These are phyloP conservation scores for Macroteleia sp. DNA, from an alignment of 2,888 invertebrate species.

Conservation along the genomic window DNA sequence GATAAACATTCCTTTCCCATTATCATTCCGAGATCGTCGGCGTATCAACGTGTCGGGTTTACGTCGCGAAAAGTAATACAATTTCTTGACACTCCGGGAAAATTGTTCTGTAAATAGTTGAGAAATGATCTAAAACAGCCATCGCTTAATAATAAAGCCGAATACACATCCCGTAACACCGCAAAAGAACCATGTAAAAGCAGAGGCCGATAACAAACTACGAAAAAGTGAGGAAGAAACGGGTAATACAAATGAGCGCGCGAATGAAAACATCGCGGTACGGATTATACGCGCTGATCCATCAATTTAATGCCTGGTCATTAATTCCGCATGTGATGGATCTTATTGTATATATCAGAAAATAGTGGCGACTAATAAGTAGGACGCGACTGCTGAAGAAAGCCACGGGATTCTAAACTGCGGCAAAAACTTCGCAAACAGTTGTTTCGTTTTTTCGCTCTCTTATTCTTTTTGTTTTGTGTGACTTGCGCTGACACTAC, in stretches of 20 bases:
- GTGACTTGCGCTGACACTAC: too few species aligned
- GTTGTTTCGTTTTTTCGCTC: too few species aligned
- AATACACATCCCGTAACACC: conserved; percentile 28
- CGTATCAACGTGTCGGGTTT: not conserved
- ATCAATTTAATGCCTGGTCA: conserved; percentile 55
- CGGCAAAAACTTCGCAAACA: too few species aligned
- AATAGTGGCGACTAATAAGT: conserved; percentile 42
- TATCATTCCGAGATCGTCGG: not conserved
- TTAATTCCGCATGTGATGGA: conserved; percentile 50
- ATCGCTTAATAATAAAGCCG: conserved; percentile 37
- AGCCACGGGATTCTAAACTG: too few species aligned
- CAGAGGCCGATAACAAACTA: conserved; percentile 19
- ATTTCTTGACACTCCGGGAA: conserved; percentile 30
- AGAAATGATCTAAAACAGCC: conserved; percentile 54
- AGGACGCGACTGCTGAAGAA: conserved; percentile 1
- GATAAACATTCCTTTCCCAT: conserved; percentile 18
- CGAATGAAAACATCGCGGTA: conserved; percentile 35
- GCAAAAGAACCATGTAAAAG: conserved; percentile 11
- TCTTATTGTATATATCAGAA: conserved; percentile 31
- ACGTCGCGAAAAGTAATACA: conserved; percentile 31
- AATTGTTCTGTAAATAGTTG: conserved; percentile 45
- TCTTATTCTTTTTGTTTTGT: too few species aligned
- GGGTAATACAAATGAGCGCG: conserved; percentile 8
- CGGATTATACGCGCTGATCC: conserved; percentile 48
- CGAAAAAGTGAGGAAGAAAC: conserved; percentile 23